Evolutionary conservation across 1,140 invertebrate species (phyloP), one percentile per base, ranked within the genome.

Genomic region (Prorops nasuta): DNA sequence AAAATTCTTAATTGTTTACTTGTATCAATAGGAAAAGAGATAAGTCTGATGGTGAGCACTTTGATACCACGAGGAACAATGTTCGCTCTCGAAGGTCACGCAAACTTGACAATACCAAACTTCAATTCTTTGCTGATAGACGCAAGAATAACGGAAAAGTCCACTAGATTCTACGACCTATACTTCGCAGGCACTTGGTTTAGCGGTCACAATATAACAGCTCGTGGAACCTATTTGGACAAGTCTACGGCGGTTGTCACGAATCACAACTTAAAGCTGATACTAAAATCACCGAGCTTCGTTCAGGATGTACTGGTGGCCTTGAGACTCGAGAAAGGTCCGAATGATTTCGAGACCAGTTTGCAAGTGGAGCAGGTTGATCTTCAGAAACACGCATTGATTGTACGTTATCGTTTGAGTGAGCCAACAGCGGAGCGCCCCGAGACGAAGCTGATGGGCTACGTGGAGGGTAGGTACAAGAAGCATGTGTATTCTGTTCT

Each of bases 111-210:
- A 0, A 75, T 86, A 19, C 84, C 85, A 0, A 80, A 81, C 22
- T 83, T 83, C 37, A 79, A 81, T 37, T 83, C 85, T 0, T 80
- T 86, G 74, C 58, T 83, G 0, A 58, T 82, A 4, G 71, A 77
- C 19, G 55, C 77, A 0, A 78, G 80, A 44, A 69, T 87, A n/a
- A 79, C 69, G 0, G 85, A 87, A 62, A 81, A 80, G 56, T 60
- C 62, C 1, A 61, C 65, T 16, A 76, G 78, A 12, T 79, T 84
- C 34, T 87, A 84, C 58, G 79, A 83, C 76, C 65, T 90, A 3
- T 84, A 87, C 34, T 77, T 88, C 21, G 75, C 81, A 3, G 87
- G 86, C 0, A 81, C 84, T 0, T 91, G 88, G 88, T 91, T 92
- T 62, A 89, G 86, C 46, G 87, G 87, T 1, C 84, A 89, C 42